phyloP scores from a whole-genome alignment of 2,888 invertebrate genomes.

The Choristoneura rosaceana region DNA sequence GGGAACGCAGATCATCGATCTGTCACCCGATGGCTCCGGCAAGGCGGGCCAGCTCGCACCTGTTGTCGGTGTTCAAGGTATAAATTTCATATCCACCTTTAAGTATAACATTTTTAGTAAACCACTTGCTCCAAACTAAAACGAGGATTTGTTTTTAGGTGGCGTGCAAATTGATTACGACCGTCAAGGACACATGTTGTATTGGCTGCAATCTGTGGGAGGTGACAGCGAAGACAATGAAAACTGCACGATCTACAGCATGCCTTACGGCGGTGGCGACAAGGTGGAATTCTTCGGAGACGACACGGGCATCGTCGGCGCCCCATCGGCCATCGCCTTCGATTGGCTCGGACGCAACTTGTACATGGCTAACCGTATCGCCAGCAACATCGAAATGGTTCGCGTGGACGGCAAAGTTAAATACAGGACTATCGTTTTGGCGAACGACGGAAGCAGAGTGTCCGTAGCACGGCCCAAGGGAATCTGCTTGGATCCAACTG shows the following conservation, averaged over 20 bases:
- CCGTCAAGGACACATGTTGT: slow-evolving; percentile 92
- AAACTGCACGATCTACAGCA: slow-evolving; percentile 94
- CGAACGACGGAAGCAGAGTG: slow-evolving; percentile 93
- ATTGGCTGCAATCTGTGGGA: slow-evolving; percentile 92
- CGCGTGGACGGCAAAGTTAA: slow-evolving; percentile 93
- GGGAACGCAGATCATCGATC: slow-evolving; percentile 95
- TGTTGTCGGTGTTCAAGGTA: slow-evolving; percentile 91
- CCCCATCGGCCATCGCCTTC: slow-evolving; percentile 96
- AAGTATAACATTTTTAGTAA: background rate
- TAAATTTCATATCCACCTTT: background rate
- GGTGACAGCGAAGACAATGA: slow-evolving; percentile 90
- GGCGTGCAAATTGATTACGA: slow-evolving; percentile 97
- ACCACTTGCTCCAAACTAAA: background rate
- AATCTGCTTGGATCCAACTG: slow-evolving; percentile 95
- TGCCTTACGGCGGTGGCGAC: slow-evolving; percentile 94
- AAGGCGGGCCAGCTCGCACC: slow-evolving; percentile 93
- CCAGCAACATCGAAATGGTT: slow-evolving; percentile 96
- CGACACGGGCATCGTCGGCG: slow-evolving; percentile 95
- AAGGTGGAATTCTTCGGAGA: slow-evolving; percentile 89
- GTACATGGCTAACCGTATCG: slow-evolving; percentile 95
- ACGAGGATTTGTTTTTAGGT: slow-evolving; percentile 67
- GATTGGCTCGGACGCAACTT: slow-evolving; percentile 99
- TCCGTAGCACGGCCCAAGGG: slow-evolving; percentile 95
- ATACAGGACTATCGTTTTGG: slow-evolving; percentile 93
- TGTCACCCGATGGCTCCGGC: slow-evolving; percentile 91